Percentiles rank a stretch among this genome's conserved stretches.
Evolutionary conservation across 2,888 invertebrate genomes (phyloP).

Genomic region (Crossocerus cetratus): DNA sequence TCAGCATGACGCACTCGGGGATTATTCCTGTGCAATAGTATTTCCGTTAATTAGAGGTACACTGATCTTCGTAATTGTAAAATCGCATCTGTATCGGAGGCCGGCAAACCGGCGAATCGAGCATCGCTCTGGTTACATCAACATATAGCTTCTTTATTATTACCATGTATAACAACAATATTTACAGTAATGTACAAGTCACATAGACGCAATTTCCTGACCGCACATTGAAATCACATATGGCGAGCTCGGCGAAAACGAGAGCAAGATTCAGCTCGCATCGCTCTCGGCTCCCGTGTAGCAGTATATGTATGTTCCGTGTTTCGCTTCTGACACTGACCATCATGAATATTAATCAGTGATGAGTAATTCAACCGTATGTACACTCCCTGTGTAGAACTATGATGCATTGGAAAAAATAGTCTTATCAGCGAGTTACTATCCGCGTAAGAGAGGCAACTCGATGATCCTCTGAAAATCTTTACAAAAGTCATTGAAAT

Average conservation of each 20-base stretch:
- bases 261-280: conserved; percentile 1
- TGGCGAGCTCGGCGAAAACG: background rate
- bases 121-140: conserved; percentile 16
- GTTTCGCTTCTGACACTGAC: conserved; percentile 25
- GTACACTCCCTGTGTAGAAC: conserved; percentile 30
- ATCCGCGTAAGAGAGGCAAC: conserved; percentile 17
- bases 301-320: conserved; percentile 14
- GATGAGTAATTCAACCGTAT: conserved; percentile 45
- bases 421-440: conserved; percentile 34
- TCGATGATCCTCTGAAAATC: conserved; percentile 21
- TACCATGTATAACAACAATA: conserved; percentile 56
- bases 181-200: conserved; percentile 64
- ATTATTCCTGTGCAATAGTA: too few relatives aligned
- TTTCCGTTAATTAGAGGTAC: too few relatives aligned
- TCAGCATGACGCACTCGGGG: too few relatives aligned
- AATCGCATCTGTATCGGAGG: too few relatives aligned
- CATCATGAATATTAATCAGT: conserved; percentile 52
- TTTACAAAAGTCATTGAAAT: conserved; percentile 20
- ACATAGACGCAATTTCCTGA: conserved; percentile 34
- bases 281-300: background rate
- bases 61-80: too few relatives aligned
- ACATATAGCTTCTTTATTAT: conserved; percentile 45
- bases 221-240: conserved; percentile 30
- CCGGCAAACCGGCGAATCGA: too few relatives aligned
- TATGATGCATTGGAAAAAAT: conserved; percentile 41